Percentiles rank a stretch among this genome's conserved stretches.
These are phyloP conservation scores for Caracal caracal DNA, from an alignment of 2,113 vertebrate genomes.

Conservation along the genomic window DNA sequence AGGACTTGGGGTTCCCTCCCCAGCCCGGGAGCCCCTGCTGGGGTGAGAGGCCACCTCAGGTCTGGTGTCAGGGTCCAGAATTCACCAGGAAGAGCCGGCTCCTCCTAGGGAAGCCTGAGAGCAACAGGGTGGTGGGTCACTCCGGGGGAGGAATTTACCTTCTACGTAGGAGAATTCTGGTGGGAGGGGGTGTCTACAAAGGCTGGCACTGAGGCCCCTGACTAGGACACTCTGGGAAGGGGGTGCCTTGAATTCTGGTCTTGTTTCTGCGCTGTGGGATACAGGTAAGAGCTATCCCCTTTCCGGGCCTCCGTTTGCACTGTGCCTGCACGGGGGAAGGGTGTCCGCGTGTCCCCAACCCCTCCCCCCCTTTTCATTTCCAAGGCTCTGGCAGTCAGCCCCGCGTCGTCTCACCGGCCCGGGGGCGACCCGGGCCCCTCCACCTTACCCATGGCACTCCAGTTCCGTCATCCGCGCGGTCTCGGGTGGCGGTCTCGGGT, in stretches of 20 bases:
- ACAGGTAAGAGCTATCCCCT: background rate
- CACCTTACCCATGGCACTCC: background rate
- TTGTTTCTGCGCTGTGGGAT: background rate
- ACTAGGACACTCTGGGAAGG: background rate
- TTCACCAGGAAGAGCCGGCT: background rate
- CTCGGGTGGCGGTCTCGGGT: background rate
- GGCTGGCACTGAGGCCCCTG: fast-evolving
- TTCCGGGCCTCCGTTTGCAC: slow-evolving; percentile 33
- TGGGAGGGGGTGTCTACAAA: background rate
- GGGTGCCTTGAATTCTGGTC: background rate
- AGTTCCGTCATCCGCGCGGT: background rate
- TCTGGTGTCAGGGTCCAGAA: background rate
- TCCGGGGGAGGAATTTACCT: background rate
- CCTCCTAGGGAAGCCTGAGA: background rate
- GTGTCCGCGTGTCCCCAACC: fast-evolving
- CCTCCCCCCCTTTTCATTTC: background rate
- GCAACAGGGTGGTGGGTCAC: background rate
- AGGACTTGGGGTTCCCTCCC: background rate
- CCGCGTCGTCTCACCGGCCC: background rate
- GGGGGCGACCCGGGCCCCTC: background rate
- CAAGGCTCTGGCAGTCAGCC: background rate
- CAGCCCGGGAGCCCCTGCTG: background rate
- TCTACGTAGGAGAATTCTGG: background rate
- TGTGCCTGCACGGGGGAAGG: background rate
- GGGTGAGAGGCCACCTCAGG: background rate